These are phyloP conservation scores for Agrypnia vestita DNA, from an alignment of 1,140 invertebrate genomes.

Conservation along the genomic window DNA sequence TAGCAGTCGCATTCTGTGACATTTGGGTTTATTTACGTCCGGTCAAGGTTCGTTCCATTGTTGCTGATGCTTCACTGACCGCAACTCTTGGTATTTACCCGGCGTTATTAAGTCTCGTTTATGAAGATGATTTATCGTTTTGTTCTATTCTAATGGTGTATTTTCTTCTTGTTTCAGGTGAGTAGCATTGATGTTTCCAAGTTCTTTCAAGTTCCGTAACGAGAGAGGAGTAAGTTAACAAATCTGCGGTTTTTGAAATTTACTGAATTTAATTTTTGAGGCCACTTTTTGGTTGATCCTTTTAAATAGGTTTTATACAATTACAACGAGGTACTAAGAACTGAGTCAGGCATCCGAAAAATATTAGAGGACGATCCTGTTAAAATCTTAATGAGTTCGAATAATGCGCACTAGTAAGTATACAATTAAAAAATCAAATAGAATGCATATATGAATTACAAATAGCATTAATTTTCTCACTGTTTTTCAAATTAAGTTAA, in stretches of 20 bases:
- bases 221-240: no score
- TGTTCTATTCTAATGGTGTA: neutral
- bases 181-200: neutral
- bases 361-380: no score
- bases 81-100: neutral
- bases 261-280: no score
- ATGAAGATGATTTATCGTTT: neutral
- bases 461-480: neutral
- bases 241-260: neutral
- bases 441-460: no score
- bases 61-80: neutral
- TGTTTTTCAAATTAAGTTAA: neutral
- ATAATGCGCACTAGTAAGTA: no score
- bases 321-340: no score
- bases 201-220: neutral
- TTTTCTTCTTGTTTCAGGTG: conserved; percentile 18
- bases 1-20: neutral
- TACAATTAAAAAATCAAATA: no score
- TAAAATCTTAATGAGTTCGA: no score
- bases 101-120: neutral
- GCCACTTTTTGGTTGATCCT: no score
- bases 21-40: conserved; percentile 8
- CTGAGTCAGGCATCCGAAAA: no score
- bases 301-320: no score
- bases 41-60: neutral